These are phyloP conservation scores for Aythya baeri DNA, from an alignment of 2,113 vertebrate genomes.

Conservation along the genomic window DNA sequence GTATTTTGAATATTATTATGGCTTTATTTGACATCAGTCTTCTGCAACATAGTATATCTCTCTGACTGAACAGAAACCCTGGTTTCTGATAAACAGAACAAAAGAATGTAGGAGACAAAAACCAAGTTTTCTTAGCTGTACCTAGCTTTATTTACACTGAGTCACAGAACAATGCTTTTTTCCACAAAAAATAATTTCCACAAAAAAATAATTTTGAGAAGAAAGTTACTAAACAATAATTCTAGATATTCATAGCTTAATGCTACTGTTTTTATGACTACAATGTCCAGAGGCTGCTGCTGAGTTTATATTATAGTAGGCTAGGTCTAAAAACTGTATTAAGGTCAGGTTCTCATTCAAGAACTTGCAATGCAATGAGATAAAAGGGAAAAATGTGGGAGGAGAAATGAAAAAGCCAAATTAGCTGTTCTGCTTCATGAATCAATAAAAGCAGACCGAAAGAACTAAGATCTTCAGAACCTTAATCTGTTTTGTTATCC, in stretches of 20 bases:
- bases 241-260: neutral
- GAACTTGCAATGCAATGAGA: neutral
- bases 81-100: neutral
- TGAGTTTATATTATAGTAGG: neutral
- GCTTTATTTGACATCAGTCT: neutral
- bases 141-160: neutral
- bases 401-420: neutral
- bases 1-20: conserved; percentile 28
- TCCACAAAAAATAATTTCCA: neutral
- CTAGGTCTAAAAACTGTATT: neutral
- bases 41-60: neutral
- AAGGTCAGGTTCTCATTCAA: neutral
- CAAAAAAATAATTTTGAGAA: neutral
- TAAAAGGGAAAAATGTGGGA: neutral
- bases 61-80: neutral
- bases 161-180: neutral
- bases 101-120: neutral
- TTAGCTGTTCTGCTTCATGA: neutral
- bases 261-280: neutral
- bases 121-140: neutral
- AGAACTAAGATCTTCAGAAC: neutral
- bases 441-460: neutral
- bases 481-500: neutral
- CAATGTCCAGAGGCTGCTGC: neutral
- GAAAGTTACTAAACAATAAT: neutral